Evolutionary conservation across 2,888 invertebrate genomes (phyloP), one percentile per base, ranked within the genome.

Genomic region (Nymphalis c-album): DNA sequence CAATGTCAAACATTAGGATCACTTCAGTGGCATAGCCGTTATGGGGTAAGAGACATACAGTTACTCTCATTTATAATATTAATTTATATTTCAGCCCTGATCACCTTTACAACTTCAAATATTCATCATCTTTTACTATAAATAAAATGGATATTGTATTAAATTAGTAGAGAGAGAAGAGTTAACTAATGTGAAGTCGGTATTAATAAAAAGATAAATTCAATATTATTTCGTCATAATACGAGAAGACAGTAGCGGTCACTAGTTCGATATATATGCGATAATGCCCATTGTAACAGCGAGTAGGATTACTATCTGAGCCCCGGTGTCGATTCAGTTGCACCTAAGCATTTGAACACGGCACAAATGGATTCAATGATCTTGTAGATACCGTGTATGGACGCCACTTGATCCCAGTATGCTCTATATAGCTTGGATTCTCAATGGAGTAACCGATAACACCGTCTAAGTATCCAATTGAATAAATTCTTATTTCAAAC

Each of bases 361-460:
- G 70, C 73, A 70, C 73, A 72, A 73, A 75, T 73, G 71, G 72
- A 72, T 74, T 73, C 74, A 70, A 71, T 75, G 73, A 72, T 73
- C 68, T 70, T 69, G 71, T 71, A 71, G 71, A 72, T 71, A 74
- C 69, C 69, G 57, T 68, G 68, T 69, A 71, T 71, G 73, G 68
- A 65, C 65, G 70, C 59, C 66, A 73, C 70, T 74, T 69, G 70
- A 74, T 76, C 70, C 70, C 64, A 63, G 66, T 62, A 65, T 65
- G 59, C 64, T 70, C 60, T 72, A 70, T 60, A 69, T 66, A 71
- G 59, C 55, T 68, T 40, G 61, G 64, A 60, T 67, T 61, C 61
- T 67, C 61, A 53, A 62, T 64, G 53, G 51, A 53, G 66, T 62
- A 64, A 71, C 48, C 62, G 66, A 55, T 68, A 68, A 71, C 65